A percentile compares a stretch with the other conserved stretches of the same genome.
These are phyloP conservation scores for Caradrina kadenii DNA, from an alignment of 2,888 invertebrate genomes.

Conservation along the genomic window DNA sequence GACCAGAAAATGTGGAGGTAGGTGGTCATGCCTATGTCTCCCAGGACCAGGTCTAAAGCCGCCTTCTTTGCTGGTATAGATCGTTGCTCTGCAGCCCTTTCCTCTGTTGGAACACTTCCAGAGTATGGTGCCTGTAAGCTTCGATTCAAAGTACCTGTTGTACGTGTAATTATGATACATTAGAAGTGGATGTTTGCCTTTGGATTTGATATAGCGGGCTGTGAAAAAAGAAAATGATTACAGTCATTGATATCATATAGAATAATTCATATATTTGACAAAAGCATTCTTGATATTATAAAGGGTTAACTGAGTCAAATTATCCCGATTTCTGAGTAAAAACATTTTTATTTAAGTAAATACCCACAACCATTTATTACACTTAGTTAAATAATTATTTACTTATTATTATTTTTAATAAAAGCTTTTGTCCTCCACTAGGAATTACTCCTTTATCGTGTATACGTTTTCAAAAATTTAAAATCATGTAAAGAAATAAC, in stretches of 20 bases:
- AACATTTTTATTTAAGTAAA: too few species aligned
- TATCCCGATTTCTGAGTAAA: too few species aligned
- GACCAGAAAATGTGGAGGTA: conserved; percentile 44
- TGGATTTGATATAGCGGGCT: conserved; percentile 55
- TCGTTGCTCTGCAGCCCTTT: conserved; percentile 52
- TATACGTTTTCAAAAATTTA: too few species aligned
- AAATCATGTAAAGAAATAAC: too few species aligned
- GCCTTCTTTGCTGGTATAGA: conserved; percentile 19
- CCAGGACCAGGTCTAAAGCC: conserved; percentile 25
- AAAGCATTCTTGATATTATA: too few species aligned
- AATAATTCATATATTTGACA: too few species aligned
- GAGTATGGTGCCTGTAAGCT: conserved; percentile 29
- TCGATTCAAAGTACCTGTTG: conserved; percentile 45
- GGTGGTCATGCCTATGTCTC: conserved; percentile 38
- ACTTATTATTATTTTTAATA: too few species aligned
- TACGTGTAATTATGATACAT: conserved; percentile 63
- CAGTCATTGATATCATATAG: neutral
- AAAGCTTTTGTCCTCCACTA: too few species aligned
- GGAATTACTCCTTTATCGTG: too few species aligned
- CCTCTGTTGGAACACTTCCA: conserved; percentile 58
- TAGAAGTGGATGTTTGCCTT: conserved; percentile 64
- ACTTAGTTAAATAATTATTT: too few species aligned
- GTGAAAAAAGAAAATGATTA: conserved; percentile 21
- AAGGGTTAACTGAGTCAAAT: too few species aligned
- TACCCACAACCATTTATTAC: too few species aligned